phyloP scores from a whole-genome alignment of 2,888 invertebrate genomes.

The Nemapogon koenigi region DNA sequence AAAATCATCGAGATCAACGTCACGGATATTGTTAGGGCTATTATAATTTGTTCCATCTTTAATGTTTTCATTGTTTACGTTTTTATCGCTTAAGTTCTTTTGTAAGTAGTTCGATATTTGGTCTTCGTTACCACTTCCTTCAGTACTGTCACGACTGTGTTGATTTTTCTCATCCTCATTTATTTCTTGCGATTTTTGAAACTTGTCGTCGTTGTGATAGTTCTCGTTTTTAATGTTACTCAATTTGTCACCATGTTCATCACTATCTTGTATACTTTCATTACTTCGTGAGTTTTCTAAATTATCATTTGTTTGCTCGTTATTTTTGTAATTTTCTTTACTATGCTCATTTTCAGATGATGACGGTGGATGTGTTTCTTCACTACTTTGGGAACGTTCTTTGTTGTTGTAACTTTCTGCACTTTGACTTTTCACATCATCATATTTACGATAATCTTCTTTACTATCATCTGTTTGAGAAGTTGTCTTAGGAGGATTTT shows the following conservation, averaged over 20 bases:
- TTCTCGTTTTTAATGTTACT: too few species aligned
- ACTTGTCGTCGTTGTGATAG: too few species aligned
- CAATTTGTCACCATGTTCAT: too few species aligned
- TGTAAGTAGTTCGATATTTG: constrained; percentile 7
- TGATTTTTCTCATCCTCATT: constrained; percentile 12
- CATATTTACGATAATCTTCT: too few species aligned
- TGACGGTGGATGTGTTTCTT: not conserved
- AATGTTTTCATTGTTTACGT: constrained; percentile 17
- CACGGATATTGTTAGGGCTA: constrained; percentile 20
- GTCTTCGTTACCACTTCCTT: constrained; percentile 6
- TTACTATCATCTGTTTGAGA: too few species aligned
- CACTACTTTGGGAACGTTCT: not conserved
- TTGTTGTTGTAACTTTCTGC: not conserved
- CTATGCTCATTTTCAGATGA: not conserved
- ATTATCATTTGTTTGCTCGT: constrained; percentile 6
- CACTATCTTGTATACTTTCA: constrained; percentile 20
- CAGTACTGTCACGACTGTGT: constrained; percentile 17
- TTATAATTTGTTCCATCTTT: constrained; percentile 13
- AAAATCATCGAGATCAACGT: constrained; percentile 33
- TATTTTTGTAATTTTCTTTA: not conserved
- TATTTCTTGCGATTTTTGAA: too few species aligned
- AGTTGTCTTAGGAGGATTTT: too few species aligned
- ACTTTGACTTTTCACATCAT: too few species aligned
- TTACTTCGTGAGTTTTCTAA: constrained; percentile 18
- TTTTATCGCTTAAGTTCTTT: constrained; percentile 9